Evolutionary conservation across 2,113 vertebrate species (phyloP).

Genomic region (Erpornis zantholeuca): DNA sequence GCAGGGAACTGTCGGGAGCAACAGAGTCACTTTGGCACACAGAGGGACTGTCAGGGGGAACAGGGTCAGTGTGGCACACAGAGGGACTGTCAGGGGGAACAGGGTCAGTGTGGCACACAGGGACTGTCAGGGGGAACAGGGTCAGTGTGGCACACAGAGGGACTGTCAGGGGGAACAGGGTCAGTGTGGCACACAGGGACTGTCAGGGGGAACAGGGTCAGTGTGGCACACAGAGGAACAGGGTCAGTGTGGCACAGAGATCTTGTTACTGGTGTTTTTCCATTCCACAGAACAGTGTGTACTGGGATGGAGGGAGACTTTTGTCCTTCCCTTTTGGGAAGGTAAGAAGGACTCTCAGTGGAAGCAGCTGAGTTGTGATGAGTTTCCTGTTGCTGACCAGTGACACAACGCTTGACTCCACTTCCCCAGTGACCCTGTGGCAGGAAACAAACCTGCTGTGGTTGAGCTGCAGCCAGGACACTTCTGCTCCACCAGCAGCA

Average conservation of each 20-base stretch:
- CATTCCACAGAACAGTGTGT: not conserved
- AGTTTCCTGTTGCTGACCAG: not conserved
- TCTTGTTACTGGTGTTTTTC: not conserved
- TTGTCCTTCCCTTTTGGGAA: not conserved
- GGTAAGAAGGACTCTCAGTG: not conserved
- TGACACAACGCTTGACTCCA: not conserved
- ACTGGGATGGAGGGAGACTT: not conserved
- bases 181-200: not conserved
- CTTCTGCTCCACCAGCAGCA: not conserved
- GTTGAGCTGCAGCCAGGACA: not conserved
- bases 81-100: not conserved
- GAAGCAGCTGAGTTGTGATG: not conserved
- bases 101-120: rapidly evolving
- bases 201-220: not conserved
- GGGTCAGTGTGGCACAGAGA: not conserved
- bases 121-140: not conserved
- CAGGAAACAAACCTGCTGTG: not conserved
- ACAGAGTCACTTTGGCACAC: not conserved
- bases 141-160: not conserved
- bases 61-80: not conserved
- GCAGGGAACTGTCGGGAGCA: not conserved
- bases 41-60: not conserved
- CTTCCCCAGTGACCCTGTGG: not conserved
- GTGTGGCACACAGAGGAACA: not conserved
- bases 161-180: not conserved